These are phyloP conservation scores for Clusia tigrina DNA, from an alignment of 2,888 invertebrate genomes.

Conservation along the genomic window DNA sequence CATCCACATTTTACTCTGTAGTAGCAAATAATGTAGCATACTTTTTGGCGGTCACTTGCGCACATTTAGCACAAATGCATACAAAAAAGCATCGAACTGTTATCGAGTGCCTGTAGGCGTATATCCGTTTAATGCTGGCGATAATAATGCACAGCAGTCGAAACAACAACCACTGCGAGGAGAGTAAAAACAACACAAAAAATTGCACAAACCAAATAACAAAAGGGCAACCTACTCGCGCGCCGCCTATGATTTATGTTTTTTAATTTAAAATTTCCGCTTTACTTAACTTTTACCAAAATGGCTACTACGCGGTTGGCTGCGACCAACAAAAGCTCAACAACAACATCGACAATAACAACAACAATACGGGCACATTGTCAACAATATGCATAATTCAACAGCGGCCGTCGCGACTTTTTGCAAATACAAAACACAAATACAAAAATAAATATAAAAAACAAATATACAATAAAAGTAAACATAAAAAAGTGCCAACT, in stretches of 20 bases:
- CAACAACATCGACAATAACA: conserved; percentile 33
- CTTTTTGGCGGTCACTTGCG: conserved; percentile 38
- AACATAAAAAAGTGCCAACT: not conserved
- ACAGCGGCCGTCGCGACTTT: conserved; percentile 37
- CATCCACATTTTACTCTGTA: not conserved
- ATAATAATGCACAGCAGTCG: conserved; percentile 53
- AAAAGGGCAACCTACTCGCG: conserved; percentile 21
- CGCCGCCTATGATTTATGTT: conserved; percentile 61
- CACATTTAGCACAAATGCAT: conserved; percentile 7
- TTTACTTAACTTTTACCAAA: conserved; percentile 57
- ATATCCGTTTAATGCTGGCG: conserved; percentile 60
- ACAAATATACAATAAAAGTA: not conserved
- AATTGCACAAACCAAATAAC: conserved; percentile 10
- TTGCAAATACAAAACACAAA: conserved; percentile 27
- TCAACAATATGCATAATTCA: conserved; percentile 39
- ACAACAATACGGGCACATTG: conserved; percentile 34
- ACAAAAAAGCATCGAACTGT: conserved; percentile 11
- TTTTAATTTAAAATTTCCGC: conserved; percentile 65
- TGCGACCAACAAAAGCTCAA: too few species aligned
- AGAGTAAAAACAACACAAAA: conserved; percentile 27
- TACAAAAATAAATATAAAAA: not conserved
- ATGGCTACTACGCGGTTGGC: conserved; percentile 30
- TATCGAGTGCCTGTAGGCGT: conserved; percentile 41
- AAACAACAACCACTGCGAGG: conserved; percentile 32
- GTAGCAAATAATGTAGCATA: conserved; percentile 44